A percentile compares a stretch with the other conserved stretches of the same genome.
Evolutionary conservation across 1,140 invertebrate genomes (phyloP).

Genomic region (Cotesia vestalis): DNA sequence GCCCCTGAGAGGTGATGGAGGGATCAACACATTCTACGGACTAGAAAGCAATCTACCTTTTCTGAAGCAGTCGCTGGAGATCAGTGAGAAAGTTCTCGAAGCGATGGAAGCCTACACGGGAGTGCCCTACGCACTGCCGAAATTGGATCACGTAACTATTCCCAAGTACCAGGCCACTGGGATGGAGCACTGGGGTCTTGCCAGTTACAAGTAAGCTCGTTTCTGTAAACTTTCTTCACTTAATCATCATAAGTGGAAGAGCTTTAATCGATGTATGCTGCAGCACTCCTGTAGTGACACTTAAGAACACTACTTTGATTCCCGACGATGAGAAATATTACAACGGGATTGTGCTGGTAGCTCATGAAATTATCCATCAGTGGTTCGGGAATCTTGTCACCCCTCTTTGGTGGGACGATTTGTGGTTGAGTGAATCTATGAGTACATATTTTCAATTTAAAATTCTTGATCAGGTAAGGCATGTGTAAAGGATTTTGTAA

Average conservation of each 20-base stretch:
- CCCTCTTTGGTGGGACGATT: slow-evolving; percentile 59
- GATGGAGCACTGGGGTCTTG: slow-evolving; percentile 34
- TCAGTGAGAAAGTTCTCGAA: slow-evolving; percentile 23
- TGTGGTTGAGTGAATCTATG: slow-evolving; percentile 71
- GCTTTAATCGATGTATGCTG: neutral
- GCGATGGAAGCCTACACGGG: slow-evolving; percentile 30
- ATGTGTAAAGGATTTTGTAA: no score
- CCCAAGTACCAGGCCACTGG: slow-evolving; percentile 18
- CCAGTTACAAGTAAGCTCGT: slow-evolving; percentile 66
- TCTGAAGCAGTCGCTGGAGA: slow-evolving; percentile 7
- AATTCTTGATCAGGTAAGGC: no score
- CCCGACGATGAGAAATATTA: neutral
- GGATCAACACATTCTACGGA: slow-evolving; percentile 33
- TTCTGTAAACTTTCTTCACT: no score
- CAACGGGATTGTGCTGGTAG: slow-evolving; percentile 55
- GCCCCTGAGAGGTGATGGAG: slow-evolving; percentile 26
- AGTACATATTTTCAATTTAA: slow-evolving; percentile 52
- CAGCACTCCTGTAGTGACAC: neutral
- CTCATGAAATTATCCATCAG: slow-evolving; percentile 67
- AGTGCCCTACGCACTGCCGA: slow-evolving; percentile 30
- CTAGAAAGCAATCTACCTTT: neutral
- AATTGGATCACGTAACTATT: slow-evolving; percentile 29
- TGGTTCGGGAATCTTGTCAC: slow-evolving; percentile 66
- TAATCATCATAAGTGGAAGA: no score
- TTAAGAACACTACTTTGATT: slow-evolving; percentile 1